phyloP scores from a whole-genome alignment of 2,113 vertebrate genomes.

The Macroglossus sobrinus region DNA sequence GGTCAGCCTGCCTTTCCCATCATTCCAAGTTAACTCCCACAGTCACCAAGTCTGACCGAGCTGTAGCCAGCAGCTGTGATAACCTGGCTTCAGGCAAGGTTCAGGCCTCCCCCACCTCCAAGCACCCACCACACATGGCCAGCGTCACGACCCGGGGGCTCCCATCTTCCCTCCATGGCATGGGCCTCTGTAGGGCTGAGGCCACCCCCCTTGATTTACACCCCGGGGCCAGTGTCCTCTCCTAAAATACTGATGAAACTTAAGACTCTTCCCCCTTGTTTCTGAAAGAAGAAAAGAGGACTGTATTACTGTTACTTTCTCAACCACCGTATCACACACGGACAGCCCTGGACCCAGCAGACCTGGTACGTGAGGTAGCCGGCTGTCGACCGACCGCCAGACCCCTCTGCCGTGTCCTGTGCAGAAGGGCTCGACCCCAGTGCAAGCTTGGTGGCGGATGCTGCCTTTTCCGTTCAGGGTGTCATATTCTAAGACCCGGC shows the following conservation, averaged over 20 bases:
- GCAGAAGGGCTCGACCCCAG: fast-evolving
- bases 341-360: background rate
- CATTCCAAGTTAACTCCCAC: background rate
- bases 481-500: background rate
- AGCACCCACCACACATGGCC: background rate
- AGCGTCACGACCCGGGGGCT: background rate
- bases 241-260: background rate
- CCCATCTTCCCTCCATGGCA: background rate
- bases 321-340: background rate
- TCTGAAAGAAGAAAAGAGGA: background rate
- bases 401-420: fast-evolving
- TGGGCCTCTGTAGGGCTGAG: background rate
- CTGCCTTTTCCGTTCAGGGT: background rate
- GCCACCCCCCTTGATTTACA: background rate
- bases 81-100: background rate
- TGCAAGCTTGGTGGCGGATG: fast-evolving
- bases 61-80: background rate
- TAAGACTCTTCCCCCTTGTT: background rate
- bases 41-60: background rate
- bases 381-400: fast-evolving
- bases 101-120: background rate
- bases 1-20: background rate
- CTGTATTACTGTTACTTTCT: fast-evolving
- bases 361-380: fast-evolving
- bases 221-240: background rate